Evolutionary conservation across 2,888 invertebrate species (phyloP).

Genomic region (Tuta absoluta): DNA sequence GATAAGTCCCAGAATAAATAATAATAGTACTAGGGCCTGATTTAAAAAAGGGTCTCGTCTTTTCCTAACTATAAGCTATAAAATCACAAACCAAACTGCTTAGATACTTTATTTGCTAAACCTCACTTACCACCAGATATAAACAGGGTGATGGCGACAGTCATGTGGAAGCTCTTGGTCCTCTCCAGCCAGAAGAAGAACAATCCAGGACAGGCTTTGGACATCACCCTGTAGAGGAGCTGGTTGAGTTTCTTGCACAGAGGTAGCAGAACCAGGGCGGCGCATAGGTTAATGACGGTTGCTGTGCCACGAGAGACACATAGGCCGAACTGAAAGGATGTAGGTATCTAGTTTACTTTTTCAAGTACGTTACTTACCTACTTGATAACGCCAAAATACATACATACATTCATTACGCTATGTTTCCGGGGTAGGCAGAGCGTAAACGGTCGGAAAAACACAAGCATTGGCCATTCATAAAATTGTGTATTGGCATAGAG

Average conservation of each 20-base stretch:
- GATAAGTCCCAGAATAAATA: no score
- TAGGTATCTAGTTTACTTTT: not conserved
- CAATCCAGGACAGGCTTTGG: slow-evolving; percentile 61
- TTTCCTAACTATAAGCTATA: no score
- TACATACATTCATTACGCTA: no score
- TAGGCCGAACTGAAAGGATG: slow-evolving; percentile 71
- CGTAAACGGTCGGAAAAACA: no score
- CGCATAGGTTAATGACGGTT: slow-evolving; percentile 71
- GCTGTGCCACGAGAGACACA: slow-evolving; percentile 80
- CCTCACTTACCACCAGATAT: slow-evolving; percentile 28
- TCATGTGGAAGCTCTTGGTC: slow-evolving; percentile 79
- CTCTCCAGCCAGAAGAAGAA: slow-evolving; percentile 76
- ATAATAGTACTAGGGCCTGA: no score
- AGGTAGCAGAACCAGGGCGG: slow-evolving; percentile 69
- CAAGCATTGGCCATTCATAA: no score
- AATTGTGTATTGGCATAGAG: no score
- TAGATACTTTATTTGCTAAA: slow-evolving; percentile 27
- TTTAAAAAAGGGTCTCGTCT: no score
- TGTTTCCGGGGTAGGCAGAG: no score
- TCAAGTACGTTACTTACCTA: not conserved
- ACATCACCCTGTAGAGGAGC: slow-evolving; percentile 60
- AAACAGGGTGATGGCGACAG: slow-evolving; percentile 72
- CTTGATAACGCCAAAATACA: no score
- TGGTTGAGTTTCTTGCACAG: slow-evolving; percentile 79
- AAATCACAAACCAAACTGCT: no score